A percentile compares a stretch with the other conserved stretches of the same genome.
Conservation (phyloP, 2,797 vertebrate genomes). For the Natrix natrix region DNA sequence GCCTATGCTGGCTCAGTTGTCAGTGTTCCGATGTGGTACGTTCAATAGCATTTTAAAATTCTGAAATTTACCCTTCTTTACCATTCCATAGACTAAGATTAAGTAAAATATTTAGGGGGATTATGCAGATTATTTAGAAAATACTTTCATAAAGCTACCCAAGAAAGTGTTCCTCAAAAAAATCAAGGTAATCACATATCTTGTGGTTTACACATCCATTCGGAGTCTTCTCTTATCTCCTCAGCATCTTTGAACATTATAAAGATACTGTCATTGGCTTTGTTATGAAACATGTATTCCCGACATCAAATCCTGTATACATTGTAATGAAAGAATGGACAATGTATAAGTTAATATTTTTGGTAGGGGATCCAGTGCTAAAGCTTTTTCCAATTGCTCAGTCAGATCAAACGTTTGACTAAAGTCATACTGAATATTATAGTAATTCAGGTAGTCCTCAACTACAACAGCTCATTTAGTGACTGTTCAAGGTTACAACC, state of each 20-base stretch:
- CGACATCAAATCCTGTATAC: background rate
- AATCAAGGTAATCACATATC: background rate
- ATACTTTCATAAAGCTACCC: background rate
- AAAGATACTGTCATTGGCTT: background rate
- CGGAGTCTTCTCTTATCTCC: background rate
- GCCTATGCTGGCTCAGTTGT: slow-evolving; percentile 90
- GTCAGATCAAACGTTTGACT: background rate
- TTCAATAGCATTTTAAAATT: background rate
- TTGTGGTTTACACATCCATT: background rate
- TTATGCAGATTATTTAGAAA: background rate
- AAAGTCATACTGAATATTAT: background rate
- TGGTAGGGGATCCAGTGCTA: background rate
- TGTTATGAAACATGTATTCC: background rate
- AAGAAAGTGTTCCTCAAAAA: background rate
- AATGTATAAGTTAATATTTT: background rate
- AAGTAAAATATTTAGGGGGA: background rate
- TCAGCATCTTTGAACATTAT: background rate
- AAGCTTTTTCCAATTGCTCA: background rate
- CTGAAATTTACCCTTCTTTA: fast-evolving
- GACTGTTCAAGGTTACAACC: background rate
- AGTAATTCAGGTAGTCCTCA: background rate
- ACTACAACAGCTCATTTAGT: background rate
- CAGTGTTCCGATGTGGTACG: slow-evolving; percentile 88
- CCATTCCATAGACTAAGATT: background rate
- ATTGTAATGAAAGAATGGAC: background rate